A percentile compares a stretch with the other conserved stretches of the same genome.
These are phyloP conservation scores for Drosophila flavopinicola DNA, from an alignment of 2,888 invertebrate genomes.

Conservation along the genomic window DNA sequence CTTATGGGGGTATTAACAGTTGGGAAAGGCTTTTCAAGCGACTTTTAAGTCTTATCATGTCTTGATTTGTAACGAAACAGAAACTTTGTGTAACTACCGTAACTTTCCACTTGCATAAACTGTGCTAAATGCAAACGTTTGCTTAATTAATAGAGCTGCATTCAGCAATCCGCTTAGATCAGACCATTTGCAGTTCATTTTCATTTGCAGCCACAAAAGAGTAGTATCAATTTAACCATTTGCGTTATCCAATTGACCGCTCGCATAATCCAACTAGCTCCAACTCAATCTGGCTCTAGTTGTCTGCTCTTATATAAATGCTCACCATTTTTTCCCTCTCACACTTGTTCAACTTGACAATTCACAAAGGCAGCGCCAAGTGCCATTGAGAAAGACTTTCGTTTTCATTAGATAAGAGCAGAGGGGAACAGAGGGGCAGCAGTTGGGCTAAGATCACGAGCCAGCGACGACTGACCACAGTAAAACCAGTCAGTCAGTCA, in stretches of 20 bases:
- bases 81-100: not conserved
- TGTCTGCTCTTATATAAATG: conserved; percentile 24
- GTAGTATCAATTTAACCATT: conserved; percentile 37
- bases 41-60: too few species aligned
- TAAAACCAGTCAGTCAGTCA: conserved; percentile 32
- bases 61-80: too few species aligned
- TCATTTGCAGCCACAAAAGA: not conserved
- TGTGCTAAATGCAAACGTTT: conserved; percentile 14
- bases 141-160: conserved; percentile 36
- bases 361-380: conserved; percentile 38
- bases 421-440: not conserved
- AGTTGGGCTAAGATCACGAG: conserved; percentile 12
- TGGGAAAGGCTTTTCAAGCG: too few species aligned
- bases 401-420: conserved; percentile 46
- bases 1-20: too few species aligned
- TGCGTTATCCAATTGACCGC: conserved; percentile 54
- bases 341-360: conserved; percentile 9
- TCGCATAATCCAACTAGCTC: conserved; percentile 42
- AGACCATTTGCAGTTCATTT: conserved; percentile 4
- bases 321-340: conserved; percentile 4
- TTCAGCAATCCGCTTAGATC: conserved; percentile 35
- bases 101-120: conserved; percentile 11
- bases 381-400: conserved; percentile 70
- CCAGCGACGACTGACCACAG: conserved; percentile 15
- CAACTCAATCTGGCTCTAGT: conserved; percentile 43